Base-by-base conservation (phyloP, 2,888 invertebrate species). In the Bellardia bayeri region DNA sequence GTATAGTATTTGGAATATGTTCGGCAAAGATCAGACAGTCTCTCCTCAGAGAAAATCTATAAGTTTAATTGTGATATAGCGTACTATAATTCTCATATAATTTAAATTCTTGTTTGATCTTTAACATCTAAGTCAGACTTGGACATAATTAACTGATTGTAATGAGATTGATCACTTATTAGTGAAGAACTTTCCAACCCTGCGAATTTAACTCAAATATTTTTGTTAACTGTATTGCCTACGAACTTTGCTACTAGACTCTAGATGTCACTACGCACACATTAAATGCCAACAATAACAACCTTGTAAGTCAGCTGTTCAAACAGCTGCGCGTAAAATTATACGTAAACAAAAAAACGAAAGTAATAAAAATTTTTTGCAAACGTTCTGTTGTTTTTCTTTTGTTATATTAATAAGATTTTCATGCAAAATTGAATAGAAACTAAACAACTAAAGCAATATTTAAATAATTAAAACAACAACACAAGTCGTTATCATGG, bases 401-500 rank as follows among this genome's bases (percentile, higher is more conserved):
- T 69, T 45, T 71, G 8, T 14, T 54, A 37, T 30, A 16, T 61
- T 58, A 45, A 45, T 45, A 51, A 64, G 54, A 40, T n/a, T 83
- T 78, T 30, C 30, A 63, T 69, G 42, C 42, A 11, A 51, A 61
- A 63, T 61, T 71, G 2, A 5, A 37, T 56, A 56, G 2, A 72
- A 37, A 83, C 49, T n/a, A 37, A n/a, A 49, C 13, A 49, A 45
- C 3, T 45, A 30, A 66, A 40, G 8, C 23, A 68, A 69, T 51
- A 61, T 40, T 49, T 61, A n/a, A 80, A 81, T 58, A 69, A 75
- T 51, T 68, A 14, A 63, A 16, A 49, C 3, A 54, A 16, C 33
- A 49, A 30, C 11, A 45, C 14, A 72, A 66, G 4, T 56, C 40
- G 33, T 16, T 63, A 87, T 51, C 89, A 94, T 95, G 94, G 93